Conservation (phyloP, 2,888 invertebrate genomes). For the Thecophora atra region DNA sequence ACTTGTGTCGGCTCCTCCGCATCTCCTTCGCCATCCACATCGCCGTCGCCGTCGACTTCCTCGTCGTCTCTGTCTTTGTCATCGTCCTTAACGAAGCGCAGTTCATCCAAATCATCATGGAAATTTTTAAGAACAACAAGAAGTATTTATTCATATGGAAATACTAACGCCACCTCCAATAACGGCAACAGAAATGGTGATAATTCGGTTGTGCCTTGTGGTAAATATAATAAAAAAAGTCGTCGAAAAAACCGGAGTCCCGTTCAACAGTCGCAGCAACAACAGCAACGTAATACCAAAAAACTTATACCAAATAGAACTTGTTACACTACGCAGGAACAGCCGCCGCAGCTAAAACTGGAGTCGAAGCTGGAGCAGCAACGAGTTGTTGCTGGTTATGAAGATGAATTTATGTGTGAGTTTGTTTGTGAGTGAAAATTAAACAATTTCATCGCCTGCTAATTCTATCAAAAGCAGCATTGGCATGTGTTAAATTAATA, state of each 20-base stretch:
- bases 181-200: neutral
- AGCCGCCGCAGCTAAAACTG: too few species aligned
- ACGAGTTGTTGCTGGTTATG: neutral
- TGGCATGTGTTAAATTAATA: neutral
- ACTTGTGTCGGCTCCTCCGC: conserved; percentile 32
- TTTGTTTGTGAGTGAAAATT: neutral
- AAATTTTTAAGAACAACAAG: conserved; percentile 48
- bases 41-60: conserved; percentile 41
- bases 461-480: too few species aligned
- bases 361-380: neutral
- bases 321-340: neutral
- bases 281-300: neutral
- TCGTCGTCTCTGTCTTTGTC: conserved; percentile 31
- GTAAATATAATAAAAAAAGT: neutral
- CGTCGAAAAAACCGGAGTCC: neutral
- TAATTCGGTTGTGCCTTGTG: neutral
- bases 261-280: neutral
- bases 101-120: conserved; percentile 23
- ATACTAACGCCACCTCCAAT: neutral
- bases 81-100: conserved; percentile 34
- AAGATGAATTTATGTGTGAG: conserved; percentile 17
- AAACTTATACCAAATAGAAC: neutral
- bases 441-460: too few species aligned
- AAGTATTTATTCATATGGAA: conserved; percentile 40
- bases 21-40: conserved; percentile 18